These are phyloP conservation scores for Sturnira hondurensis DNA, from an alignment of 2,113 vertebrate species.

Conservation along the genomic window DNA sequence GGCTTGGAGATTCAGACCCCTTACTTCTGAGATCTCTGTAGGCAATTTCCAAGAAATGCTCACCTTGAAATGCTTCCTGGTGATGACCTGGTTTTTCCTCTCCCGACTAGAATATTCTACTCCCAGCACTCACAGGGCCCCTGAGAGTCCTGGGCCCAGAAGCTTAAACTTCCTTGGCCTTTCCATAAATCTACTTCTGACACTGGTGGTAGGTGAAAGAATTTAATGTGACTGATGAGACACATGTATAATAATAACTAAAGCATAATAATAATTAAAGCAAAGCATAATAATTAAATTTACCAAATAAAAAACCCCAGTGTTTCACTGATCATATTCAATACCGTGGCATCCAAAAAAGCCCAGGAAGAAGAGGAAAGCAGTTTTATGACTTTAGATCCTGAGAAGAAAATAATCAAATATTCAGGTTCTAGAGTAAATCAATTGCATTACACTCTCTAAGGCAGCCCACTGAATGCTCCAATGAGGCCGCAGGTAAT, in stretches of 20 bases:
- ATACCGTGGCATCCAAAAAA: neutral
- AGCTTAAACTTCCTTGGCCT: neutral
- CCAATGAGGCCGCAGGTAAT: neutral
- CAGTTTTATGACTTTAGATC: neutral
- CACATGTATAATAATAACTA: too few relatives aligned
- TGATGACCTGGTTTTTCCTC: neutral
- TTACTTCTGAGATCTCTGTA: neutral
- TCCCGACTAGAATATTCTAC: neutral
- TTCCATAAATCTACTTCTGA: neutral
- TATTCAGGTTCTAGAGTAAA: slow-evolving; percentile 33
- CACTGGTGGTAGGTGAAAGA: neutral
- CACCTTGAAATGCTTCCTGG: neutral
- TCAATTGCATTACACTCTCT: neutral
- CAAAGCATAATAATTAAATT: slow-evolving; percentile 21
- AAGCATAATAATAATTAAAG: too few relatives aligned
- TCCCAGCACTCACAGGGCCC: neutral
- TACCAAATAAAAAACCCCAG: neutral
- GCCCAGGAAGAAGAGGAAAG: neutral
- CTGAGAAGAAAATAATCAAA: slow-evolving; percentile 37
- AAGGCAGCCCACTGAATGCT: neutral
- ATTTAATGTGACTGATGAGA: neutral
- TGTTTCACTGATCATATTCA: neutral
- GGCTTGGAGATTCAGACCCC: neutral
- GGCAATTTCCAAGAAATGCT: neutral
- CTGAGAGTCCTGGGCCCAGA: neutral